phyloP scores from a whole-genome alignment of 2,888 invertebrate genomes.

The Pediacus dermestoides region DNA sequence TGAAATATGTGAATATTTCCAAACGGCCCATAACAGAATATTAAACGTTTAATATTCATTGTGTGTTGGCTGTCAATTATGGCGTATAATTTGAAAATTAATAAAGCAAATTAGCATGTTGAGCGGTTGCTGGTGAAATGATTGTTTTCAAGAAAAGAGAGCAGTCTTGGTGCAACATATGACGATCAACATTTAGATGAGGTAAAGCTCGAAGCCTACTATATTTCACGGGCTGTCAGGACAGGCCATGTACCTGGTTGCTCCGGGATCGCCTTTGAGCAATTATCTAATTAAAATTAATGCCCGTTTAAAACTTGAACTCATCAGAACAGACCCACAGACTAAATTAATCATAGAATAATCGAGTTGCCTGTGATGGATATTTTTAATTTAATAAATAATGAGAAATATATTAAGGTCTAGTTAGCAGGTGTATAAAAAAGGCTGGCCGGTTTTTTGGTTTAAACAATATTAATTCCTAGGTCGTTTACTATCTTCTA shows the following conservation, averaged over 20 bases:
- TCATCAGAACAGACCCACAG: slow-evolving; percentile 47
- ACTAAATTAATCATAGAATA: slow-evolving; percentile 49
- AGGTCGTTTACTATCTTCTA: slow-evolving; percentile 23
- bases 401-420: slow-evolving; percentile 47
- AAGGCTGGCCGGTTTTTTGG: slow-evolving; percentile 35
- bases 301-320: slow-evolving; percentile 49
- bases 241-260: slow-evolving; percentile 30
- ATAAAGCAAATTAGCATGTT: slow-evolving; percentile 8
- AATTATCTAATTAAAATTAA: slow-evolving; percentile 52
- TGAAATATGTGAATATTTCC: too few relatives aligned
- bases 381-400: slow-evolving; percentile 51
- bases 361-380: slow-evolving; percentile 48
- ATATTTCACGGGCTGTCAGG: slow-evolving; percentile 41
- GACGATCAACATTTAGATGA: slow-evolving; percentile 35
- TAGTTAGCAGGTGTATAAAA: slow-evolving; percentile 49
- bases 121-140: slow-evolving; percentile 6
- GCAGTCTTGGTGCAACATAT: slow-evolving; percentile 17
- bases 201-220: slow-evolving; percentile 32
- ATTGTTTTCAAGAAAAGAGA: slow-evolving; percentile 18
- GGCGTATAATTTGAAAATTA: slow-evolving; percentile 9
- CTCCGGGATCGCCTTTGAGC: slow-evolving; percentile 46
- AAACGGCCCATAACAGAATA: too few relatives aligned
- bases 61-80: slow-evolving; percentile 6
- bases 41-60: slow-evolving; percentile 5
- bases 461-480: slow-evolving; percentile 26